Conservation (phyloP, 2,797 vertebrate species). For the Amblyraja radiata region DNA sequence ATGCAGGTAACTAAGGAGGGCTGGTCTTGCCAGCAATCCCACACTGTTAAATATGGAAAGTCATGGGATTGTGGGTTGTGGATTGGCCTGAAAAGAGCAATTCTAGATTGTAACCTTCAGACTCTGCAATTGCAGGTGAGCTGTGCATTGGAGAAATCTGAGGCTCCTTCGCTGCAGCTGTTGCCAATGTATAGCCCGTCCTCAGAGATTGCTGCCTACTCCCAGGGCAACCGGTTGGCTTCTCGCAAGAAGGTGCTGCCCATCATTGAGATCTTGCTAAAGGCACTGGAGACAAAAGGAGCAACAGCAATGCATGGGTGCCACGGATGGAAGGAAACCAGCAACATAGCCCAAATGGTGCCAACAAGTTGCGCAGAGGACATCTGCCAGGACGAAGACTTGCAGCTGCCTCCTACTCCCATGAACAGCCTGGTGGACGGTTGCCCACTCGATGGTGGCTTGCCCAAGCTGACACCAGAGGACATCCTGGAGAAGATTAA, state of each 20-base stretch:
- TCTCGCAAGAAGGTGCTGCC: constrained; percentile 83
- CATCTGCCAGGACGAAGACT: constrained; percentile 54
- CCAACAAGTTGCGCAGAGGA: background rate
- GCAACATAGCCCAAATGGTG: background rate
- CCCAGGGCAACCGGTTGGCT: constrained; percentile 66
- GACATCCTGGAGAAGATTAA: constrained; percentile 73
- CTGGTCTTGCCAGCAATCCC: background rate
- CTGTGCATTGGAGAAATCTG: constrained; percentile 63
- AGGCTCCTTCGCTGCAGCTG: constrained; percentile 60
- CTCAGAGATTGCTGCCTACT: constrained; percentile 60
- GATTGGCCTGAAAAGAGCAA: constrained; percentile 13
- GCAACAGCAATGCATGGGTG: background rate
- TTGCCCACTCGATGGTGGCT: constrained; percentile 75
- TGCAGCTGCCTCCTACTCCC: constrained; percentile 71
- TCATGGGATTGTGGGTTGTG: background rate
- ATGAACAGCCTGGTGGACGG: constrained; percentile 94
- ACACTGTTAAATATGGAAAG: background rate
- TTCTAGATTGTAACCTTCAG: background rate
- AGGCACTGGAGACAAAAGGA: constrained; percentile 39
- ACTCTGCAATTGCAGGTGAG: constrained; percentile 60
- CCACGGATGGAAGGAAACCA: background rate
- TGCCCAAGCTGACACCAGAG: constrained; percentile 67
- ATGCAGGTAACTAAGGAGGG: too few relatives aligned
- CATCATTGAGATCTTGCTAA: constrained; percentile 68
- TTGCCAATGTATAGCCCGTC: constrained; percentile 57